A percentile compares a stretch with the other conserved stretches of the same genome.
Evolutionary conservation across 2,888 invertebrate species (phyloP).

Genomic region (Thecocarcelia acutangulata): DNA sequence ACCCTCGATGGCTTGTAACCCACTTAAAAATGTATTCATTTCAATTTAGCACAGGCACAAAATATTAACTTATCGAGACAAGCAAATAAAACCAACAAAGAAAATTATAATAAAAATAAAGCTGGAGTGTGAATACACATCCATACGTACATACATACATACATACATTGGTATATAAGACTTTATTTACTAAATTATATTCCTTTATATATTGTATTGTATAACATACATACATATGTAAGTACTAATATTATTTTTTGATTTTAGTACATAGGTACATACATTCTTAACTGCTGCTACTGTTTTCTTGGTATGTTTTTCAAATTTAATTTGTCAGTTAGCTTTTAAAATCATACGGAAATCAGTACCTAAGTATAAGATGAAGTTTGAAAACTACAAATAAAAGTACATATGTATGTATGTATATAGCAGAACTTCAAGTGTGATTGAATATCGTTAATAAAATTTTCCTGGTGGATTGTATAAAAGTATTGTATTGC

Average conservation of each 20-base stretch:
- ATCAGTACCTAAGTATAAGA: too few relatives aligned
- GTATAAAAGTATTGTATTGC: too few relatives aligned
- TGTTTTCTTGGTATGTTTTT: not conserved
- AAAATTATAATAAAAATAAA: slow-evolving; percentile 53
- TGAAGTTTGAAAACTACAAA: too few relatives aligned
- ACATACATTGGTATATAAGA: not conserved
- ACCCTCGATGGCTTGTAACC: slow-evolving; percentile 68
- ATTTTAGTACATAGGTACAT: too few relatives aligned
- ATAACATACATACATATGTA: slow-evolving; percentile 11
- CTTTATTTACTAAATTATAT: not conserved
- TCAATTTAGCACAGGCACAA: slow-evolving; percentile 63
- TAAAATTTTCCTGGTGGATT: too few relatives aligned
- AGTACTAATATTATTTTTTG: too few relatives aligned
- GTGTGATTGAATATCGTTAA: too few relatives aligned
- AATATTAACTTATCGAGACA: slow-evolving; percentile 22
- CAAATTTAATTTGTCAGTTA: too few relatives aligned
- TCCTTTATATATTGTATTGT: not conserved
- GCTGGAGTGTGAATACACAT: slow-evolving; percentile 34
- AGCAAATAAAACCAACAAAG: slow-evolving; percentile 57
- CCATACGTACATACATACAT: not conserved
- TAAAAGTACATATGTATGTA: not conserved
- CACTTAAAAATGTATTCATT: slow-evolving; percentile 69
- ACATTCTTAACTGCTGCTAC: too few relatives aligned
- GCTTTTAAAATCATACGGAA: too few relatives aligned
- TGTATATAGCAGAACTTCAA: too few relatives aligned